Evolutionary conservation across 1,140 invertebrate species (phyloP).

Genomic region (Scylla paramamosain): DNA sequence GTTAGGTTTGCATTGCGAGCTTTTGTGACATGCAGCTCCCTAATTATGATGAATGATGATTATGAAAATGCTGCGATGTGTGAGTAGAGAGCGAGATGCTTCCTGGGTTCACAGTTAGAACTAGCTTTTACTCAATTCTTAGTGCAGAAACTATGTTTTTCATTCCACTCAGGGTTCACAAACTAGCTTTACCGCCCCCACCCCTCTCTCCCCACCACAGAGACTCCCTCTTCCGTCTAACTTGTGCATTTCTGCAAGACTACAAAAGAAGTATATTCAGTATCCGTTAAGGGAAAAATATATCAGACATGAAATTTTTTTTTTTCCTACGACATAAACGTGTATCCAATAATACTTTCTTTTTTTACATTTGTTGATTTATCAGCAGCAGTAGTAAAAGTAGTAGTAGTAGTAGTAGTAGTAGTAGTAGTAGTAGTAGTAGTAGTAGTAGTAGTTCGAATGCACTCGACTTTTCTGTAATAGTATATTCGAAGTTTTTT

Average conservation of each 20-base stretch:
- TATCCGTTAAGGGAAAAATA: no score
- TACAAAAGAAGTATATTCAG: no score
- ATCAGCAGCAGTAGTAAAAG: not conserved
- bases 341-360: no score
- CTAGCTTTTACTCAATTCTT: not conserved
- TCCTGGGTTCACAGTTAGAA: not conserved
- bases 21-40: no score
- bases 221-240: not conserved
- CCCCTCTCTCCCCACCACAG: not conserved
- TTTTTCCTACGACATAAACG: no score
- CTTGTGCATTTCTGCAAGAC: not conserved
- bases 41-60: no score
- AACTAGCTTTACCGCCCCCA: not conserved
- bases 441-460: not conserved
- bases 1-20: no score
- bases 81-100: not conserved
- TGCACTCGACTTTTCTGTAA: no score
- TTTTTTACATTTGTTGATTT: no score
- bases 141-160: not conserved
- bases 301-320: no score
- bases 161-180: not conserved
- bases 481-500: no score
- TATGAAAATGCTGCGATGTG: no score
- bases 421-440: conserved; percentile 15
- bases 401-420: conserved; percentile 23